A percentile compares a stretch with the other conserved stretches of the same genome.
Evolutionary conservation across 1,140 invertebrate species (phyloP).

Genomic region (Drosophila lini): DNA sequence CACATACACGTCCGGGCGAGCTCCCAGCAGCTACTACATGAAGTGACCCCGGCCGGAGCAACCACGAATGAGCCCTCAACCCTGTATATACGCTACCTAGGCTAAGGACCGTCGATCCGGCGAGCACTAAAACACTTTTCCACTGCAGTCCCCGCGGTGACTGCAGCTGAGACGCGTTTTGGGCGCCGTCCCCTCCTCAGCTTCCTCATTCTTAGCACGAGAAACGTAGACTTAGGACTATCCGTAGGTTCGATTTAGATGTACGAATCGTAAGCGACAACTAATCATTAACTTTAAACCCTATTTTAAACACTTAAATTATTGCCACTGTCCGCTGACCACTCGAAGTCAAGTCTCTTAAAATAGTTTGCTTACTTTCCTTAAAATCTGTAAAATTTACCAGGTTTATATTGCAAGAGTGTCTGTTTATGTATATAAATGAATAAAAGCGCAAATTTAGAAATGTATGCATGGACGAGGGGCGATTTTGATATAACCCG

Average conservation of each 20-base stretch:
- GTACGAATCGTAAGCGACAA: slow-evolving; percentile 59
- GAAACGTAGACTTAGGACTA: slow-evolving; percentile 55
- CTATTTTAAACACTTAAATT: slow-evolving; percentile 55
- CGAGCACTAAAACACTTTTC: slow-evolving; percentile 69
- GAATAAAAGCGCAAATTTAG: slow-evolving; percentile 45
- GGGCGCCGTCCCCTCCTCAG: slow-evolving; percentile 10
- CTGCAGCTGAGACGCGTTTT: slow-evolving; percentile 79
- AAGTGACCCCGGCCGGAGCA: slow-evolving; percentile 54
- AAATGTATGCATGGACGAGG: background rate
- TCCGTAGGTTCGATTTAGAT: slow-evolving; percentile 37
- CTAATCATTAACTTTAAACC: slow-evolving; percentile 74
- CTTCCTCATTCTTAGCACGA: slow-evolving; percentile 28
- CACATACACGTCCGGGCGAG: slow-evolving; percentile 87
- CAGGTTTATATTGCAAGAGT: slow-evolving; percentile 32
- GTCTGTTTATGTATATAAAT: slow-evolving; percentile 60
- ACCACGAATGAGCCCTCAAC: background rate
- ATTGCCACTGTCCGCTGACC: slow-evolving; percentile 48
- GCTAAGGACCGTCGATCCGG: slow-evolving; percentile 15
- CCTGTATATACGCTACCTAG: slow-evolving; percentile 70
- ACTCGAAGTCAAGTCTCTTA: slow-evolving; percentile 51
- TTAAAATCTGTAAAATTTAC: slow-evolving; percentile 22
- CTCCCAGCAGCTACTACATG: slow-evolving; percentile 84
- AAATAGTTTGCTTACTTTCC: slow-evolving; percentile 43
- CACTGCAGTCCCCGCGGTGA: slow-evolving; percentile 68
- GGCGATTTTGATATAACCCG: background rate